Evolutionary conservation across 2,888 invertebrate species (phyloP).

Genomic region (Melolontha melolontha): DNA sequence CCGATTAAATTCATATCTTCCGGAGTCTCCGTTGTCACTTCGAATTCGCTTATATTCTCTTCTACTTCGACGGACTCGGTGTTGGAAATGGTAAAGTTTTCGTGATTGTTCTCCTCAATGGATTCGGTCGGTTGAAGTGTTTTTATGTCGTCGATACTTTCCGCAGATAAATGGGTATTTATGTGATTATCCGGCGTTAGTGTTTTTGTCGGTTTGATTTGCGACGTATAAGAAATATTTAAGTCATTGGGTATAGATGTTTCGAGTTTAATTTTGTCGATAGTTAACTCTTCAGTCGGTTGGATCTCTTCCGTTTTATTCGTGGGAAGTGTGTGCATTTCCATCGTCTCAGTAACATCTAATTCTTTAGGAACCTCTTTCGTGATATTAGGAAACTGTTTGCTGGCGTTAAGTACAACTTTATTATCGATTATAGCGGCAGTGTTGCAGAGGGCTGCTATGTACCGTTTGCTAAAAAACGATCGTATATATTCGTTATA

Average conservation of each 20-base stretch:
- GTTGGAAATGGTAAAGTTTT: slow-evolving; percentile 28
- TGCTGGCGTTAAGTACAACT: slow-evolving; percentile 75
- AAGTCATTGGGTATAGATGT: slow-evolving; percentile 29
- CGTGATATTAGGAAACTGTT: slow-evolving; percentile 55
- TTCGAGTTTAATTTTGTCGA: slow-evolving; percentile 49
- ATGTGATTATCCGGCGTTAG: slow-evolving; percentile 53
- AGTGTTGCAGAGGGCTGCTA: slow-evolving; percentile 84
- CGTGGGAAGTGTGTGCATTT: slow-evolving; percentile 3
- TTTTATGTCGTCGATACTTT: slow-evolving; percentile 45
- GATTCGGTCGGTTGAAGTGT: slow-evolving; percentile 46
- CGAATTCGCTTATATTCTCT: slow-evolving; percentile 57
- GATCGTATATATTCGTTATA: slow-evolving; percentile 72
- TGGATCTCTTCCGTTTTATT: slow-evolving; percentile 56
- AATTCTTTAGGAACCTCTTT: slow-evolving; percentile 43
- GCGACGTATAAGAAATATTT: slow-evolving; percentile 49
- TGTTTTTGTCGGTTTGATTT: slow-evolving; percentile 65
- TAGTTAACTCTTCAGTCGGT: slow-evolving; percentile 63
- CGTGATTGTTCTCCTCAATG: slow-evolving; percentile 9
- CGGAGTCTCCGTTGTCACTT: slow-evolving; percentile 56
- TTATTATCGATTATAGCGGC: slow-evolving; percentile 76
- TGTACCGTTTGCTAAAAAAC: slow-evolving; percentile 75
- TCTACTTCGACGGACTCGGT: slow-evolving; percentile 48
- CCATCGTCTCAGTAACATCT: slow-evolving; percentile 23
- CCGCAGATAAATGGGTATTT: slow-evolving; percentile 48
- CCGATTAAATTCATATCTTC: slow-evolving; percentile 66